phyloP scores from a whole-genome alignment of 2,113 vertebrate species.

The Oncorhynchus clarkii region DNA sequence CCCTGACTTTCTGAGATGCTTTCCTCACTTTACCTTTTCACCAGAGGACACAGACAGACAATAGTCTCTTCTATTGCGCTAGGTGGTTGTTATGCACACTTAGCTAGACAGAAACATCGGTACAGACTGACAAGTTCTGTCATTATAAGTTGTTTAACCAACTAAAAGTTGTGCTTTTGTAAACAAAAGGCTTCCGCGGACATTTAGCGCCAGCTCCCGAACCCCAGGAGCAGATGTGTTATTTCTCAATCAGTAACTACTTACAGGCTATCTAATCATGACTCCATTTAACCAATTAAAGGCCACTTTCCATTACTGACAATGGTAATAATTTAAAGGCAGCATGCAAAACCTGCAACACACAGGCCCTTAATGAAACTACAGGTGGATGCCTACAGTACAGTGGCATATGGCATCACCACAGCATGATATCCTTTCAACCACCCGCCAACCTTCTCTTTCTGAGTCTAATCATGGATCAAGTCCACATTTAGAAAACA shows the following conservation, averaged over 20 bases:
- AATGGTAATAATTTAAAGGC: slow-evolving; percentile 17
- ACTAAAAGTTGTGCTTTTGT: neutral
- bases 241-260: slow-evolving; percentile 1
- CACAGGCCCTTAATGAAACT: slow-evolving; percentile 14
- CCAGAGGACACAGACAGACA: no score
- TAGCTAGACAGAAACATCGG: no score
- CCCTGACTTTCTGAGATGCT: no score
- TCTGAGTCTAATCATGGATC: no score
- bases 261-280: slow-evolving; percentile 14
- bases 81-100: no score
- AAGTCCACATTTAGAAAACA: neutral
- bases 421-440: neutral
- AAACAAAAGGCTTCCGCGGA: neutral
- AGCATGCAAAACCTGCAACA: slow-evolving; percentile 1
- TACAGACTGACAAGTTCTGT: neutral
- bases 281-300: slow-evolving; percentile 22
- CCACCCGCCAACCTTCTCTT: neutral
- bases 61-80: no score
- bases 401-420: neutral
- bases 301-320: neutral
- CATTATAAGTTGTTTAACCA: neutral
- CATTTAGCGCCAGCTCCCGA: neutral
- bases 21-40: no score
- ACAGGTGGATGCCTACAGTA: neutral
- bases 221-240: neutral